phyloP scores from a whole-genome alignment of 2,888 invertebrate genomes.

The Thecocarcelia acutangulata region DNA sequence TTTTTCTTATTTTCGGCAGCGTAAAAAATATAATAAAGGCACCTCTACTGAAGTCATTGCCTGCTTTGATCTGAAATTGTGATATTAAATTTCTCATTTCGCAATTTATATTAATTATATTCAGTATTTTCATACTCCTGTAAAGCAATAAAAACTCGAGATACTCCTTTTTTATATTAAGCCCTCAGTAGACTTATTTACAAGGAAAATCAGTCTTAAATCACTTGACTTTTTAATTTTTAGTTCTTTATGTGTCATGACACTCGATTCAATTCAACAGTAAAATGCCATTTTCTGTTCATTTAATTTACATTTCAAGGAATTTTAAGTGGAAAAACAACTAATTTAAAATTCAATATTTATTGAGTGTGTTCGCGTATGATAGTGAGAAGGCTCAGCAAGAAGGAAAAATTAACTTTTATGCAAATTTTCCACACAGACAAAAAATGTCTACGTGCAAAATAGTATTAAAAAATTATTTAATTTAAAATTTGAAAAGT shows the following conservation, averaged over 20 bases:
- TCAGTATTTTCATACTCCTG: too few relatives aligned
- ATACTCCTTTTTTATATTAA: too few relatives aligned
- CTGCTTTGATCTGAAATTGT: too few relatives aligned
- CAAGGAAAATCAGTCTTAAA: background rate
- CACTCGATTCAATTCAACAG: background rate
- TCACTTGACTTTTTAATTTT: background rate
- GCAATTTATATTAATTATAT: too few relatives aligned
- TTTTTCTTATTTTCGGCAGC: too few relatives aligned
- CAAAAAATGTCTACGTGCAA: conserved; percentile 21
- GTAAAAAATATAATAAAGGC: too few relatives aligned
- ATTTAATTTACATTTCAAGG: conserved; percentile 28
- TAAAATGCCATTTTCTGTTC: conserved; percentile 24
- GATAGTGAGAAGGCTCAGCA: too few relatives aligned
- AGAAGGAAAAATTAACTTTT: too few relatives aligned
- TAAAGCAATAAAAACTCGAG: too few relatives aligned
- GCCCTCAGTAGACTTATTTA: too few relatives aligned
- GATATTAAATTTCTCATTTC: too few relatives aligned
- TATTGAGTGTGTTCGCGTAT: conserved; percentile 3
- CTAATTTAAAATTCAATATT: conserved; percentile 32
- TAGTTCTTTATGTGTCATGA: background rate
- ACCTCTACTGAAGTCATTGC: too few relatives aligned
- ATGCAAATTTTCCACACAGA: background rate
- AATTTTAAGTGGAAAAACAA: conserved; percentile 11
- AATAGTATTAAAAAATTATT: conserved; percentile 46
- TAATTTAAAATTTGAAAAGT: conserved; percentile 12